These are phyloP conservation scores for Corythoichthys intestinalis DNA, from an alignment of 2,113 vertebrate genomes.

Conservation along the genomic window DNA sequence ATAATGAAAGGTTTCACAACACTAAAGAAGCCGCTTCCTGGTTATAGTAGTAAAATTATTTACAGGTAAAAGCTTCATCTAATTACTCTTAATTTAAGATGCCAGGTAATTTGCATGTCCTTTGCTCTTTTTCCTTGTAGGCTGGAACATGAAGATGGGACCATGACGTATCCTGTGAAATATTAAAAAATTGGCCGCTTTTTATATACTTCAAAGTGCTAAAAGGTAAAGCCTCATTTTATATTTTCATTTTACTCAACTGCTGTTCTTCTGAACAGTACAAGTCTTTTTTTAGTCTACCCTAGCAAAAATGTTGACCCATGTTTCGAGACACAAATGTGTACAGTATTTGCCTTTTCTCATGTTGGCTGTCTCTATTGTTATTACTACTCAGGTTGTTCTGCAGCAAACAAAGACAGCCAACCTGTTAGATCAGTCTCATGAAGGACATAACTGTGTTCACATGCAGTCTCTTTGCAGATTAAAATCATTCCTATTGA, in stretches of 20 bases:
- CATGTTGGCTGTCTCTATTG: background rate
- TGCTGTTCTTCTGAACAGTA: background rate
- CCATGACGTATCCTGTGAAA: conserved; percentile 63
- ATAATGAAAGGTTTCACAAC: background rate
- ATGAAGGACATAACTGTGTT: background rate
- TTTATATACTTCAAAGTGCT: conserved; percentile 50
- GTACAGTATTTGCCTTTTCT: background rate
- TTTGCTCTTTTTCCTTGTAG: conserved; percentile 26
- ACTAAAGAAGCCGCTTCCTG: background rate
- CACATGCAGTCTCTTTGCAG: no score
- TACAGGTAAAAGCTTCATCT: background rate
- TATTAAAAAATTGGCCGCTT: conserved; percentile 29
- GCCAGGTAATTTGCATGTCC: background rate
- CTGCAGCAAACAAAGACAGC: background rate
- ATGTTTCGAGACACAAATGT: background rate
- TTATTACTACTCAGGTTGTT: background rate
- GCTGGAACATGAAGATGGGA: conserved; percentile 56
- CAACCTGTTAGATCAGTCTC: conserved; percentile 2
- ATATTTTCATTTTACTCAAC: background rate
- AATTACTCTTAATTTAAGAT: background rate
- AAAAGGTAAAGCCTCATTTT: conserved; percentile 40
- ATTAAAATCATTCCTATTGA: no score
- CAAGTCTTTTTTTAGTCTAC: background rate
- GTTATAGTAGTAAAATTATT: background rate
- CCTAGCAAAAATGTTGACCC: background rate